Percentiles rank a stretch among this genome's conserved stretches.
These are phyloP conservation scores for Cynoglossus semilaevis DNA, from an alignment of 2,113 vertebrate species.

Conservation along the genomic window DNA sequence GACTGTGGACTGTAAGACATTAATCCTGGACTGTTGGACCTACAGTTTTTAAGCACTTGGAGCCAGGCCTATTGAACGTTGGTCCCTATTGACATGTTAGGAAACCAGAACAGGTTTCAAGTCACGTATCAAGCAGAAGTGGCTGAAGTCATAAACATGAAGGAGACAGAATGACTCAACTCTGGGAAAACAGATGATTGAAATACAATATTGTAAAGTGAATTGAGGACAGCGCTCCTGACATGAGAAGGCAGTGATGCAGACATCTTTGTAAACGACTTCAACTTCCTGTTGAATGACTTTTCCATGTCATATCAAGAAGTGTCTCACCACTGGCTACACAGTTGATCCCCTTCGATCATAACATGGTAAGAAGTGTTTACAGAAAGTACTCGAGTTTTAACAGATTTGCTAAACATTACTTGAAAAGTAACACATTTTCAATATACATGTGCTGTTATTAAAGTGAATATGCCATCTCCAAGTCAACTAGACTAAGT, in stretches of 20 bases:
- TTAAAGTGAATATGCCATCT: too few species aligned
- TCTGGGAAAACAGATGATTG: neutral
- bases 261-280: neutral
- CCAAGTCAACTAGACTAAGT: too few species aligned
- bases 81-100: constrained; percentile 20
- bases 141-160: constrained; percentile 43
- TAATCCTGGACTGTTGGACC: neutral
- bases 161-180: constrained; percentile 4
- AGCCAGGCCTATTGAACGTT: neutral
- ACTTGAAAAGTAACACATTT: too few species aligned
- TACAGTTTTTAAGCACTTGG: neutral
- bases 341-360: too few species aligned
- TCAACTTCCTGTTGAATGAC: constrained; percentile 57
- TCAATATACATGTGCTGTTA: too few species aligned
- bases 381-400: too few species aligned
- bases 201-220: constrained; percentile 10
- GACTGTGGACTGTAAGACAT: neutral
- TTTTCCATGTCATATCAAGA: constrained; percentile 35
- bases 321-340: too few species aligned
- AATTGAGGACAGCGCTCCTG: neutral
- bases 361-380: too few species aligned
- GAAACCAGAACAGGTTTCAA: constrained; percentile 36
- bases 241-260: constrained; percentile 20
- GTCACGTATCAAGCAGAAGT: constrained; percentile 38
- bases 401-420: too few species aligned